A percentile compares a stretch with the other conserved stretches of the same genome.
Evolutionary conservation across 2,113 vertebrate species (phyloP).

Genomic region (Pleuronectes platessa): DNA sequence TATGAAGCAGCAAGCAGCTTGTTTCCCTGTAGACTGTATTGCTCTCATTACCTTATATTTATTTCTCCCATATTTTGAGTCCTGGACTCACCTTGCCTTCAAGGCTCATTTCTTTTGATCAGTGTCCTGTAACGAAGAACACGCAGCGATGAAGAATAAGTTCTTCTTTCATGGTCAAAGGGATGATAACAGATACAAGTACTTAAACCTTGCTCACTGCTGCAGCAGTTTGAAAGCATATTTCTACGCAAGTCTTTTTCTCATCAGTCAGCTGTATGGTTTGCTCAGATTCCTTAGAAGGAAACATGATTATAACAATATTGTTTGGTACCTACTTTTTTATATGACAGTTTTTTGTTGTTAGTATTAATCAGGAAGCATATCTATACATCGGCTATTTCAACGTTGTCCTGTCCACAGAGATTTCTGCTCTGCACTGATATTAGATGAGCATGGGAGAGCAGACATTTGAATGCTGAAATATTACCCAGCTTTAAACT

Average conservation of each 20-base stretch:
- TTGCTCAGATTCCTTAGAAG: not conserved
- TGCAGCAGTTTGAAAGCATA: not conserved
- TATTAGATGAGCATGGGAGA: not conserved
- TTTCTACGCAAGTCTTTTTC: not conserved
- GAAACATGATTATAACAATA: not conserved
- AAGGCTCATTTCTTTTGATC: not conserved
- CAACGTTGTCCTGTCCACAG: not conserved
- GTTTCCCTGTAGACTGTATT: not conserved
- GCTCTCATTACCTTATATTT: not conserved
- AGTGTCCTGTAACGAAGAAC: not conserved
- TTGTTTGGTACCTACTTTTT: not conserved
- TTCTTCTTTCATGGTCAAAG: not conserved
- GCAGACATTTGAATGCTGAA: not conserved
- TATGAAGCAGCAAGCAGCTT: not conserved
- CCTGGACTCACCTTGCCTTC: not conserved
- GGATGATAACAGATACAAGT: not conserved
- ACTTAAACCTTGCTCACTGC: not conserved
- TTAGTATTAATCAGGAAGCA: not conserved
- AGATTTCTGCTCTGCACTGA: not conserved
- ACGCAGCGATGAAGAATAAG: not conserved
- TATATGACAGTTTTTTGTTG: not conserved
- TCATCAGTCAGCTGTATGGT: not conserved
- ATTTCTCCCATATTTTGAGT: not conserved
- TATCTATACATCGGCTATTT: not conserved
- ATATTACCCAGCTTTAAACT: too few species aligned